Evolutionary conservation across 1,140 invertebrate species (phyloP).

Genomic region (Dendroctonus valens): DNA sequence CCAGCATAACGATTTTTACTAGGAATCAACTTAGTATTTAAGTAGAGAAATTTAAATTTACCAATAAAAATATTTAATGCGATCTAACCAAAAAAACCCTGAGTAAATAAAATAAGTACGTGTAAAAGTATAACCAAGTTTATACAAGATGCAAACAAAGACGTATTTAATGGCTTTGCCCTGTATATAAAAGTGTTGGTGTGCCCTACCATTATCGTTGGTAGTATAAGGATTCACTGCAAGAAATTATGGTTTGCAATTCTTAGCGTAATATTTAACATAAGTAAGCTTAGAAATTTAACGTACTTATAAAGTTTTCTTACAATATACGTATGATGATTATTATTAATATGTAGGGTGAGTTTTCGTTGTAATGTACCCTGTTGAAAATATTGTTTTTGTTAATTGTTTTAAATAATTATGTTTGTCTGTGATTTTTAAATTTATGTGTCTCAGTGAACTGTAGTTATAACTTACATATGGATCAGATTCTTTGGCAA

Average conservation of each 20-base stretch:
- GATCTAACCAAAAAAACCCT: conserved; percentile 18
- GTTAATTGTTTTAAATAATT: neutral
- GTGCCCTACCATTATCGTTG: conserved; percentile 4
- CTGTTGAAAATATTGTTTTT: neutral
- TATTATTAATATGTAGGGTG: conserved; percentile 7
- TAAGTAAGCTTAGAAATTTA: neutral
- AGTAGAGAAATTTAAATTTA: conserved; percentile 23
- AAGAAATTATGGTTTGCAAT: conserved; percentile 7
- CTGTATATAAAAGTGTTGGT: conserved; percentile 7
- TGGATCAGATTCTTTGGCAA: too few species aligned
- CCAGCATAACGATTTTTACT: neutral
- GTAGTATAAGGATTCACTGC: conserved; percentile 4
- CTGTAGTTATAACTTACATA: neutral
- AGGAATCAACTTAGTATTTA: conserved; percentile 11
- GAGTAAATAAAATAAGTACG: conserved; percentile 17
- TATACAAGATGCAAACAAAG: neutral
- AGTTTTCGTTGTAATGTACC: conserved; percentile 13
- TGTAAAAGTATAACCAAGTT: conserved; percentile 4
- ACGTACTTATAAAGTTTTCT: neutral
- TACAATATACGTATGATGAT: neutral
- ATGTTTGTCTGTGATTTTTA: conserved; percentile 1
- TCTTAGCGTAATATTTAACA: conserved; percentile 10
- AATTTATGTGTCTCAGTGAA: neutral
- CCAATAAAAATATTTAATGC: neutral
- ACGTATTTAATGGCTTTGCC: neutral